Percentiles rank a stretch among this genome's conserved stretches.
phyloP scores from a whole-genome alignment of 2,113 vertebrate genomes.

The Mus musculus region DNA sequence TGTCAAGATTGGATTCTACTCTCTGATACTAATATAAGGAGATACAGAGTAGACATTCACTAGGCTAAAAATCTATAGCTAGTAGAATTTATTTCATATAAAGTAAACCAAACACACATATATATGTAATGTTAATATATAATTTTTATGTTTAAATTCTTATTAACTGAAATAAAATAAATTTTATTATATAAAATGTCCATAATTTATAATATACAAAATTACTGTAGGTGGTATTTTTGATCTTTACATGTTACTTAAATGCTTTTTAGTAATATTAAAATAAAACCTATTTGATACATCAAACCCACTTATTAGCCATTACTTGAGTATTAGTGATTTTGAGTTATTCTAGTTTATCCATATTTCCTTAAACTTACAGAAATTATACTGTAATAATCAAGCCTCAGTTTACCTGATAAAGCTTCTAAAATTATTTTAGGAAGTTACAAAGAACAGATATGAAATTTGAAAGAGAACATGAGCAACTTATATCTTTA shows the following conservation, averaged over 20 bases:
- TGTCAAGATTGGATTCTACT: background rate
- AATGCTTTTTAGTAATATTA: background rate
- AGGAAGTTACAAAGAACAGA: background rate
- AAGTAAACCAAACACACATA: background rate
- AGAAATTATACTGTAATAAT: background rate
- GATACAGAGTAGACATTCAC: background rate
- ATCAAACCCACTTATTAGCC: background rate
- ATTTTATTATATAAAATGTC: constrained; percentile 25
- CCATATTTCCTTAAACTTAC: background rate
- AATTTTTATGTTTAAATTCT: constrained; percentile 25
- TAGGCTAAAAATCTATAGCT: background rate
- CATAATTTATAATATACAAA: background rate
- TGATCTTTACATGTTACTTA: background rate
- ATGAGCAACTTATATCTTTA: background rate
- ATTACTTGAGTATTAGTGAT: background rate
- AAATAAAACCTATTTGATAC: background rate
- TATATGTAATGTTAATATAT: background rate
- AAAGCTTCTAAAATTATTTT: background rate
- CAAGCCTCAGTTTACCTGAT: background rate
- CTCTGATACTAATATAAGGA: background rate
- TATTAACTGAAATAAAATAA: background rate
- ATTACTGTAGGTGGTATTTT: background rate
- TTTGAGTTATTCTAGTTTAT: background rate
- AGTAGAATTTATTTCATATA: background rate
- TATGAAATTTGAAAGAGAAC: constrained; percentile 20